Base-by-base conservation (phyloP, 1,140 invertebrate species). In the Ceratina australensis region DNA sequence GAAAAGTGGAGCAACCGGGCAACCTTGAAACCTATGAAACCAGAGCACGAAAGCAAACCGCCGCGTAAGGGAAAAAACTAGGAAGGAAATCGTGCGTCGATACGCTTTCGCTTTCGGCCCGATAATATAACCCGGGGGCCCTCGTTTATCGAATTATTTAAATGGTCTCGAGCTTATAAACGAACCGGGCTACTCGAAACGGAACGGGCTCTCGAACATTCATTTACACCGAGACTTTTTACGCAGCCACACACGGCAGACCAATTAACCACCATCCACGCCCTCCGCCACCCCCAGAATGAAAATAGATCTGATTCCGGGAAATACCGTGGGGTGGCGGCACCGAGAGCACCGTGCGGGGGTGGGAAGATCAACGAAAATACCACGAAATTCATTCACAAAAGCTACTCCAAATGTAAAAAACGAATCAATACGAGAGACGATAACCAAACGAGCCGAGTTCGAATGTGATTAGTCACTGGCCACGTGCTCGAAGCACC, bases 401-500 rank as follows among this genome's bases (percentile, higher is more conserved):
- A 42, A 42, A 42, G 10, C 5, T 42, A 8, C 33, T 0, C 7
- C 5, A 10, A 42, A 42, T 42, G 10, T 10, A 3, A 42, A 42
- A 42, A 42, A 42, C 28, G 5, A 33, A 5, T 33, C 8, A 10
- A 42, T 42, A 10, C 7, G 10, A 42, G 5, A 10, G 33, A 10
- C 7, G 10, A 10, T 42, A 42, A 42, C 10, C 10, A 10, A 42
- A 42, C 10, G 3, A 42, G 33, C 33, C 2, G 5, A 10, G 33
- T 42, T 7, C 8, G 22, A 7, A 16, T 10, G 3, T 8, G 33
- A 3, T 13, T 3, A 20, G 15, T 3, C 63, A 15, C 2, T 42
- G 22, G 33, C 33, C 42, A 81, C 74, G 79, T 83, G 79, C 60
- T 60, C 50, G 72, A 60, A 56, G 28, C 71, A 61, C 49, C 50